A percentile compares a stretch with the other conserved stretches of the same genome.
Evolutionary conservation across 2,113 vertebrate genomes (phyloP).

Genomic region (Spermophilus dauricus): DNA sequence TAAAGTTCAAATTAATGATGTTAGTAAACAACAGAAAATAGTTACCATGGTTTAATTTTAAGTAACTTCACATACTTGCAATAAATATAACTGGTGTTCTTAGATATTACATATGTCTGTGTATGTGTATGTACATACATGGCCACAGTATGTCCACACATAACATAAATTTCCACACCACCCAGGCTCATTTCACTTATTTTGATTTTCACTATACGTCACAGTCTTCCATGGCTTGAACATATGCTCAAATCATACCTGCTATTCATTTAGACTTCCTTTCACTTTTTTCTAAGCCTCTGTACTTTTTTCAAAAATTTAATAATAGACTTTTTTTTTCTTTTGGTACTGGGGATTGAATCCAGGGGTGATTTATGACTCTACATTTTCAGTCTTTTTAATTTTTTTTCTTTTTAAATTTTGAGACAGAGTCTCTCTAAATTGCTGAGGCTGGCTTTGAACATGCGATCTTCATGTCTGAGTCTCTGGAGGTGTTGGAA

Average conservation of each 20-base stretch:
- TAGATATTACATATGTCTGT: neutral
- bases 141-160: too few relatives aligned
- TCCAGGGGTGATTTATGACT: too few relatives aligned
- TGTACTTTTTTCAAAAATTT: neutral
- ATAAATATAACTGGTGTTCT: neutral
- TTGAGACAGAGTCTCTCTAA: too few relatives aligned
- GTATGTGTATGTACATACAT: neutral
- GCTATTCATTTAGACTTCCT: neutral
- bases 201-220: neutral
- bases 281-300: neutral
- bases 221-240: neutral
- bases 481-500: too few relatives aligned
- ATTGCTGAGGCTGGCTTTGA: too few relatives aligned
- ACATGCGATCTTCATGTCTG: too few relatives aligned
- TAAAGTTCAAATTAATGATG: neutral
- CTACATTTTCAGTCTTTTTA: too few relatives aligned
- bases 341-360: too few relatives aligned
- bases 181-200: accelerated
- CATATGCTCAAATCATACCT: neutral
- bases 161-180: neutral
- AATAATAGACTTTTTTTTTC: neutral
- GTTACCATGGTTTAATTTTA: neutral
- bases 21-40: neutral
- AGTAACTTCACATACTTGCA: neutral
- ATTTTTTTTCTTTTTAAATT: too few relatives aligned